Conservation (phyloP, 1,140 invertebrate species). For the Helicoverpa armigera region DNA sequence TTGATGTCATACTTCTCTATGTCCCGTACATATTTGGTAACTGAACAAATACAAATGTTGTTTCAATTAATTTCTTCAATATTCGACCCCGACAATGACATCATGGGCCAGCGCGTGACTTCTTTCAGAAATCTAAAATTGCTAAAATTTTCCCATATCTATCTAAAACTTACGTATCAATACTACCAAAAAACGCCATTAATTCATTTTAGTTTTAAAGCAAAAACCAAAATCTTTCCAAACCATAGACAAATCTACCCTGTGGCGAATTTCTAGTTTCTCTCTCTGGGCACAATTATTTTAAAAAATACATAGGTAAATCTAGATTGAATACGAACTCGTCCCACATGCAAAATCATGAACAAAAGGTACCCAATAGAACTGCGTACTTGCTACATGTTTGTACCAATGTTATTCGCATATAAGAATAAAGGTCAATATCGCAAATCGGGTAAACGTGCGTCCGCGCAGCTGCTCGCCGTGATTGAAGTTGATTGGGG, state of each 20-base stretch:
- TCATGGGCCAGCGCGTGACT: neutral
- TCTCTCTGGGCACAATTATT: too few relatives aligned
- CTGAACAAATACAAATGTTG: neutral
- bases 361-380: too few relatives aligned
- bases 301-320: too few relatives aligned
- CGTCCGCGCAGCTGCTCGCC: conserved; percentile 27
- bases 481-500: conserved; percentile 60
- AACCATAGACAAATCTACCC: too few relatives aligned
- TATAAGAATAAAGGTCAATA: conserved; percentile 49
- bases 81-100: neutral
- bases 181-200: too few relatives aligned
- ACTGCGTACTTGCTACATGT: neutral
- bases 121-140: neutral
- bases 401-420: conserved; percentile 13
- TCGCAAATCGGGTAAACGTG: conserved; percentile 44
- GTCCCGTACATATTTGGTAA: neutral
- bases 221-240: too few relatives aligned
- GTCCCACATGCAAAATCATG: too few relatives aligned
- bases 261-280: too few relatives aligned
- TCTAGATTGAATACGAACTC: too few relatives aligned
- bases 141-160: neutral
- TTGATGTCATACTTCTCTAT: conserved; percentile 21
- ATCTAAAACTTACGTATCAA: too few relatives aligned
- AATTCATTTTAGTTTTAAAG: too few relatives aligned
- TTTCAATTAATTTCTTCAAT: neutral